Evolutionary conservation across 2,888 invertebrate genomes (phyloP), one percentile per base, ranked within the genome.

Genomic region (Leptinotarsa rubiginosa): DNA sequence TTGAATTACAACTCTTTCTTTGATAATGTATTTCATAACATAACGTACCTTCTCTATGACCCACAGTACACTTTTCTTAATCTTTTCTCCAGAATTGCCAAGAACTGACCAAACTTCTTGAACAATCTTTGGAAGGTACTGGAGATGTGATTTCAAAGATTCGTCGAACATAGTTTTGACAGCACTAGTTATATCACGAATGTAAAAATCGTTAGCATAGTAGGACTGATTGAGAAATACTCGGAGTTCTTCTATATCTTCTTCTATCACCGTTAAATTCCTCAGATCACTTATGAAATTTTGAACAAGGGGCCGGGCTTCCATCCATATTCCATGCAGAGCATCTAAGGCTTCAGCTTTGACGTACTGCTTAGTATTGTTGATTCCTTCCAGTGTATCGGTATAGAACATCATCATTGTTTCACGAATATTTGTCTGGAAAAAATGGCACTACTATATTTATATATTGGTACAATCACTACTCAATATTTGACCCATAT

Each of bases 51-150:
- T 91, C 76, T 94, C 93, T 0, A 95, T 92, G 0, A 95, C 90
- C 92, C 93, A 95, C 0, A 92, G 87, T 13, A 96, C 88, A 79
- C 94, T 94, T 78, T 94, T 92, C 65, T 94, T 92, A 22, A 96
- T 91, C 0, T 94, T 94, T 79, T 93, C 91, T 12, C 95, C 95
- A 0, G 95, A 95, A 70, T 95, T 95, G 0, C 95, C 96, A 94
- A 96, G 94, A 81, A 94, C 92, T 5, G 94, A 94, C 94, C 94
- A 95, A 83, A 96, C 91, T 86, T 96, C 96, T 66, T 93, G 93
- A 0, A 96, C 90, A 31, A 96, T 94, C 65, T 93, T 94, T 0
- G 96, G 96, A 69, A 96, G 84, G 0, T 93, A 93, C 81, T 95
- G 93, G 79, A 96, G 91, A 84, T 95, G 95, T 75, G 93, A 92